Evolutionary conservation across 2,888 invertebrate genomes (phyloP).

Genomic region (Lepidochitona cinerea): DNA sequence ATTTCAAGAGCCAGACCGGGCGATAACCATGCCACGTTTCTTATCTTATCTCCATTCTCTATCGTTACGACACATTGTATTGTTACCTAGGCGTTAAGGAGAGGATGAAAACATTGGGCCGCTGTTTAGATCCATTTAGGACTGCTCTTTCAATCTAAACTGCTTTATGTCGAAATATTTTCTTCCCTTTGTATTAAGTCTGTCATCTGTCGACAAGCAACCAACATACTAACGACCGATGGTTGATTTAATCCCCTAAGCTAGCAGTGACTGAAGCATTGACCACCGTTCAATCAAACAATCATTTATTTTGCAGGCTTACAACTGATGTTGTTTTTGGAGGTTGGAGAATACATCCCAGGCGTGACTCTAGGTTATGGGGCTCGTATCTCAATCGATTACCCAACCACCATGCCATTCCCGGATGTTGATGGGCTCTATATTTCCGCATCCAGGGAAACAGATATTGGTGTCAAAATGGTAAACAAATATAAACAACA

Average conservation of each 20-base stretch:
- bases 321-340: slow-evolving; percentile 42
- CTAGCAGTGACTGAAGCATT: background rate
- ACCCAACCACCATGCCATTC: slow-evolving; percentile 39
- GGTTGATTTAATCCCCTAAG: background rate
- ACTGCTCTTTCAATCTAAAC: too few relatives aligned
- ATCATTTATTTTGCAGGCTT: slow-evolving; percentile 34
- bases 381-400: slow-evolving; percentile 39
- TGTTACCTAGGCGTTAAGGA: too few relatives aligned
- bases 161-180: too few relatives aligned
- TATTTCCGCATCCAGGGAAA: slow-evolving; percentile 34
- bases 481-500: slow-evolving; percentile 37
- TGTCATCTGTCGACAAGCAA: too few relatives aligned
- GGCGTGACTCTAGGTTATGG: slow-evolving; percentile 47
- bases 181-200: too few relatives aligned
- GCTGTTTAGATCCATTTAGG: too few relatives aligned
- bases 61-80: too few relatives aligned
- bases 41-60: too few relatives aligned
- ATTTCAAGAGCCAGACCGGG: too few relatives aligned
- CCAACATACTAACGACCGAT: too few relatives aligned
- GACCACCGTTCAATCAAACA: background rate
- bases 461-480: slow-evolving; percentile 45
- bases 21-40: too few relatives aligned
- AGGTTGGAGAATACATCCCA: slow-evolving; percentile 43
- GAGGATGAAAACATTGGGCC: too few relatives aligned
- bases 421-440: slow-evolving; percentile 44